Conservation (phyloP, 2,113 vertebrate genomes). For the Bucco capensis region DNA sequence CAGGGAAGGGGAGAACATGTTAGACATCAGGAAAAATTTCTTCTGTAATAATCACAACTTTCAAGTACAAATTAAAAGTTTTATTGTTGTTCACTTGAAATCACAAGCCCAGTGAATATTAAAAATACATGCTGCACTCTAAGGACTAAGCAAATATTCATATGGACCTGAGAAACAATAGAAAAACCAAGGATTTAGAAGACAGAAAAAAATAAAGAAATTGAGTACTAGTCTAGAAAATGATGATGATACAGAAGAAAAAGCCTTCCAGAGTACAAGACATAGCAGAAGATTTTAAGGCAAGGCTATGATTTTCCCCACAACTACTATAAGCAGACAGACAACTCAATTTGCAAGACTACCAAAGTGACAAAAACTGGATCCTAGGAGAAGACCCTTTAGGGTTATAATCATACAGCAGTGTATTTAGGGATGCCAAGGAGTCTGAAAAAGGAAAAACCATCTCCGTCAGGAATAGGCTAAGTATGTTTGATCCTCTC, state of each 20-base stretch:
- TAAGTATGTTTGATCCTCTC: background rate
- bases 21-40: background rate
- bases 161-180: background rate
- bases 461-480: background rate
- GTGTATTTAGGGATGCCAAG: background rate
- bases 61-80: background rate
- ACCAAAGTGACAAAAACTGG: background rate
- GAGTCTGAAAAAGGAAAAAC: background rate
- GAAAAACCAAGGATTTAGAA: background rate
- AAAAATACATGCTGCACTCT: background rate
- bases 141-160: background rate
- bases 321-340: background rate
- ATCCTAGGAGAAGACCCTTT: background rate
- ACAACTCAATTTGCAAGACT: background rate
- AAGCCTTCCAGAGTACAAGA: background rate
- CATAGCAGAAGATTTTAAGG: background rate
- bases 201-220: background rate
- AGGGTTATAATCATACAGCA: background rate
- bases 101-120: background rate
- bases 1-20: background rate
- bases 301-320: background rate
- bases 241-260: background rate
- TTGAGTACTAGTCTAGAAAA: background rate
- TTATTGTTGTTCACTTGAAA: background rate
- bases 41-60: background rate